phyloP scores from a whole-genome alignment of 2,113 vertebrate genomes.

The Malurus alboscapulatus region DNA sequence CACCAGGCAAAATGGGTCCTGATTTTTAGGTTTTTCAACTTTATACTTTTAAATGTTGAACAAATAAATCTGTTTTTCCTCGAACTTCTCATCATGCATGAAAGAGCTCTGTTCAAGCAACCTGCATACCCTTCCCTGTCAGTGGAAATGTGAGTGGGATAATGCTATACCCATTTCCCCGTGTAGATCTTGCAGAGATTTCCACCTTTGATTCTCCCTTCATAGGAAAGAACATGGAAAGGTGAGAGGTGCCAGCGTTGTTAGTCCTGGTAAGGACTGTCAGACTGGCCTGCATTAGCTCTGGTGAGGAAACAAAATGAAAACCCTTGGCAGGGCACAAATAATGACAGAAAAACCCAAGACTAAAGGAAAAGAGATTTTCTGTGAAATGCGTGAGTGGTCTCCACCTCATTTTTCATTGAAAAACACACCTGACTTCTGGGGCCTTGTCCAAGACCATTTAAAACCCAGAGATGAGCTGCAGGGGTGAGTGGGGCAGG shows the following conservation, averaged over 20 bases:
- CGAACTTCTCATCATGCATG: not conserved
- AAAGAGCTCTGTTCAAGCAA: not conserved
- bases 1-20: not conserved
- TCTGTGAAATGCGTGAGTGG: not conserved
- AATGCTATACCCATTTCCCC: not conserved
- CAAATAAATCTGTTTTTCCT: not conserved
- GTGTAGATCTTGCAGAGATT: not conserved
- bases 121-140: not conserved
- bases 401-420: not conserved
- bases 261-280: not conserved
- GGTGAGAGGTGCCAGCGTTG: not conserved
- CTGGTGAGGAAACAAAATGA: not conserved
- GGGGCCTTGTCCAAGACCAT: not conserved
- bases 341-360: not conserved
- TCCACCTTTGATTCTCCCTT: not conserved
- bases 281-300: not conserved
- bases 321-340: not conserved
- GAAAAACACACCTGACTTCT: not conserved
- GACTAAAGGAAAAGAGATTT: not conserved
- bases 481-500: not conserved
- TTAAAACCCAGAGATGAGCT: not conserved
- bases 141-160: not conserved
- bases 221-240: not conserved
- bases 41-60: not conserved
- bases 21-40: not conserved